These are phyloP conservation scores for Autographa gamma DNA, from an alignment of 2,888 invertebrate species.

Conservation along the genomic window DNA sequence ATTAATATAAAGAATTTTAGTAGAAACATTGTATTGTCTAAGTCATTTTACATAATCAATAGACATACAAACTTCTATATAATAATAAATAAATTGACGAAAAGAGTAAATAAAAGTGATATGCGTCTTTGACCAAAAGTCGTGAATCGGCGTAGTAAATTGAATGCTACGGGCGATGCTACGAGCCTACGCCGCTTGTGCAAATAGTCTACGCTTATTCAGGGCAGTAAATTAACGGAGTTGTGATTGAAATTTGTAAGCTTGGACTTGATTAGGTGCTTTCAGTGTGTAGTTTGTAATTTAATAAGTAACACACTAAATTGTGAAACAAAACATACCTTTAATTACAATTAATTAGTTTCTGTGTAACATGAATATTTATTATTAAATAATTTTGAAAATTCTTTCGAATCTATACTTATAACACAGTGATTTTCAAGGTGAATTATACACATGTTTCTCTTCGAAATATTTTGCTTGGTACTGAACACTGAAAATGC, in stretches of 20 bases:
- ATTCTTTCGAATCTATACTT: too few relatives aligned
- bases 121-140: constrained; percentile 9
- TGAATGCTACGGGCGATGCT: constrained; percentile 45
- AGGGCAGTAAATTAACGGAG: constrained; percentile 39
- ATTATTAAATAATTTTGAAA: too few relatives aligned
- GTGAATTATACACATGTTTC: too few relatives aligned
- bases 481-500: too few relatives aligned
- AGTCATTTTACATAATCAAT: neutral
- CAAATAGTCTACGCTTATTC: constrained; percentile 45
- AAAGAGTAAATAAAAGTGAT: neutral
- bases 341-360: too few relatives aligned
- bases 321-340: too few relatives aligned
- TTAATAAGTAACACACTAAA: neutral
- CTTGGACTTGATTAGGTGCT: constrained; percentile 15
- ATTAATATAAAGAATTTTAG: too few relatives aligned
- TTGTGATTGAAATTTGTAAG: constrained; percentile 35
- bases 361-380: too few relatives aligned
- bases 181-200: constrained; percentile 44
- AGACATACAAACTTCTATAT: too few relatives aligned
- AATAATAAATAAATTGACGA: too few relatives aligned
- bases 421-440: too few relatives aligned
- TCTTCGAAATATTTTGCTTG: too few relatives aligned
- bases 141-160: constrained; percentile 36
- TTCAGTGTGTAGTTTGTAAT: neutral
- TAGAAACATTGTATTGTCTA: neutral